Base-by-base conservation (phyloP, 2,113 vertebrate genomes). In the Larimichthys polyactis region DNA sequence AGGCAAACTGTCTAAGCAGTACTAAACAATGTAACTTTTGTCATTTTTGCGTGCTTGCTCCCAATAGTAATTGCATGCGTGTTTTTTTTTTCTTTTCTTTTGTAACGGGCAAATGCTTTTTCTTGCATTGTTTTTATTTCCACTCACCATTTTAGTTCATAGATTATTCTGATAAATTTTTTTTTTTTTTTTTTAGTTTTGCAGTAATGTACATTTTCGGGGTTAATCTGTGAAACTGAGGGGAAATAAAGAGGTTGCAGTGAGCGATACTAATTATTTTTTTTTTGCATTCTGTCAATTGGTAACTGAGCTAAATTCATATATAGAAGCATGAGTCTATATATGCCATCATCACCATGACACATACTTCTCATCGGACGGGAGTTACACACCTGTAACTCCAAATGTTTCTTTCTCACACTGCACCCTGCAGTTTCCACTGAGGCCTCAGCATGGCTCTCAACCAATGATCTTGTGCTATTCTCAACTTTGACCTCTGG, bases 281-380 rank as follows among this genome's bases (percentile, higher is more conserved):
- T 84, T 58, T 75, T 44, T 87, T 86, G 85, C 87, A 92, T 90
- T 86, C 75, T 75, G 22, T 67, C 73, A 62, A 60, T 59, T 44
- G 73, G 46, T 68, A 59, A 80, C 67, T 57, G 66, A 90, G 77
- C 82, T 87, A 83, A 49, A 76, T 79, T 44, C 94, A 95, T 94
- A 95, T 96, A 95, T 95, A 95, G 94, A 95, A 76, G 84, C 72
- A 62, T 82, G 87, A 79, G 73, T 94, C 95, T 94, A 96, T 95
- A 95, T 95, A 95, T 96, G 94, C 67, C 83, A 78, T 79, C 75
- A 79, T 90, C 81, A 86, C 85, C 89, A 90, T 87, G 84, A 90
- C 85, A 91, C 79, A 91, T 71, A 83, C 78, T 83, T 72, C n/a
- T 84, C 85, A 82, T 90, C 81, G 83, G 89, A 87, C 88, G 63